Percentiles rank a stretch among this genome's conserved stretches.
phyloP scores from a whole-genome alignment of 2,888 invertebrate genomes.

The Drosophila lacicola region DNA sequence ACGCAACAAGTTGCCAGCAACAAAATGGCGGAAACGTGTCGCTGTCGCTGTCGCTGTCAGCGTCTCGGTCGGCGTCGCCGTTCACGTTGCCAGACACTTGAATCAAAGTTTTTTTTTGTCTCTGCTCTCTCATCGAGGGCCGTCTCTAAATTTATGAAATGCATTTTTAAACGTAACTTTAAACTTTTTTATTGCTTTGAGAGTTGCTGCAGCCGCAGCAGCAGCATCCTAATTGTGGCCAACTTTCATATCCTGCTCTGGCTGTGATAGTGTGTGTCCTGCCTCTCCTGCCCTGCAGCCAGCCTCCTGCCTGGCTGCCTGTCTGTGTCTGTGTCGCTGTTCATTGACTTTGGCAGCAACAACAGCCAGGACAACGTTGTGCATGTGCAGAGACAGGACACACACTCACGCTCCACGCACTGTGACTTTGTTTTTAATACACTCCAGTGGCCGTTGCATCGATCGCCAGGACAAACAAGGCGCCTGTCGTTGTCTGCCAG shows the following conservation, averaged over 20 bases:
- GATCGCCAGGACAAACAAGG: constrained; percentile 76
- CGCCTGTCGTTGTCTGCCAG: constrained; percentile 51
- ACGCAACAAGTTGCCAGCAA: constrained; percentile 72
- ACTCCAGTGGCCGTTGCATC: constrained; percentile 72
- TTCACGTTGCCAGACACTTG: constrained; percentile 40
- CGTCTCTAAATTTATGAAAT: constrained; percentile 69
- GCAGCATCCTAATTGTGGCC: constrained; percentile 76
- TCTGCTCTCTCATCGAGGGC: constrained; percentile 12
- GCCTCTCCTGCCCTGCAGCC: constrained; percentile 3
- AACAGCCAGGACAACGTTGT: constrained; percentile 41
- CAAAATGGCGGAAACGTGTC: constrained; percentile 80
- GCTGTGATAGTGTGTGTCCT: constrained; percentile 31
- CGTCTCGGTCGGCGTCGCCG: constrained; percentile 25
- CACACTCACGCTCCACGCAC: constrained; percentile 44
- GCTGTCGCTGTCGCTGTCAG: constrained; percentile 45
- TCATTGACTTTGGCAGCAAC: constrained; percentile 76
- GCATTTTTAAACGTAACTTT: constrained; percentile 75
- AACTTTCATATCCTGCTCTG: constrained; percentile 72
- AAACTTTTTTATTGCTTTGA: constrained; percentile 76
- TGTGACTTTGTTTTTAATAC: constrained; percentile 80
- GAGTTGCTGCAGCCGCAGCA: constrained; percentile 40
- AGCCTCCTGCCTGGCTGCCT: constrained; percentile 2
- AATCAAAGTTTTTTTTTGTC: constrained; percentile 51
- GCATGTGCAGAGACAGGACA: constrained; percentile 44
- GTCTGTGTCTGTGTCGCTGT: constrained; percentile 62